Evolutionary conservation across 1,140 invertebrate species (phyloP).

Genomic region (Zelostemma sp.): DNA sequence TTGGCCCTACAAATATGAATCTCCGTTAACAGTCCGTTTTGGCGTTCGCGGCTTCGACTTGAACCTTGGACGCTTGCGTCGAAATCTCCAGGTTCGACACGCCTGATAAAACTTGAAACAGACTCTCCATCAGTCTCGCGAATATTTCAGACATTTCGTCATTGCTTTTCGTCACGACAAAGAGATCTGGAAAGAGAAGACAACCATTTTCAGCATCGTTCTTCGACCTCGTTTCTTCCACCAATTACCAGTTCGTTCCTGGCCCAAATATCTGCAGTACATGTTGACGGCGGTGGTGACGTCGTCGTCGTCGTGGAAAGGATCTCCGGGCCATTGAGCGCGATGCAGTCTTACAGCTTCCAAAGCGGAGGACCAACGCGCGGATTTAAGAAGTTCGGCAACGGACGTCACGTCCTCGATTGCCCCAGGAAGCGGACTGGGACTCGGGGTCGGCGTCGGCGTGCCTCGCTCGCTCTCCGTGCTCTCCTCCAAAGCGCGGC

Average conservation of each 20-base stretch:
- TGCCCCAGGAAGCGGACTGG: slow-evolving; percentile 61
- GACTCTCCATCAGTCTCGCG: slow-evolving; percentile 75
- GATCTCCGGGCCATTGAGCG: slow-evolving; percentile 74
- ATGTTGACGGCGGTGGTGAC: slow-evolving; percentile 79
- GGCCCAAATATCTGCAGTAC: slow-evolving; percentile 78
- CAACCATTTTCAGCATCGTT: too few relatives aligned
- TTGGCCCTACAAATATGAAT: slow-evolving; percentile 13
- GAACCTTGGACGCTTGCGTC: slow-evolving; percentile 57
- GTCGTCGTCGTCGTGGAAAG: slow-evolving; percentile 73
- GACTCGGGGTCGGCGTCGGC: slow-evolving; percentile 71
- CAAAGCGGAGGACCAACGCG: slow-evolving; percentile 76
- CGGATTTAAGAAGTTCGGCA: slow-evolving; percentile 74
- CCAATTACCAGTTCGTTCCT: slow-evolving; percentile 76
- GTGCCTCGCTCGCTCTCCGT: slow-evolving; percentile 73
- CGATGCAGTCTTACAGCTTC: slow-evolving; percentile 75
- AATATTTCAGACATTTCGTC: slow-evolving; percentile 76
- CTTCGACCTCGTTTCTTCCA: too few relatives aligned
- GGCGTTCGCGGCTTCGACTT: slow-evolving; percentile 56
- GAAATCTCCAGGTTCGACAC: slow-evolving; percentile 71
- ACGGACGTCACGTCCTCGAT: slow-evolving; percentile 73
- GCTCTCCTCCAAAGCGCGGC: slow-evolving; percentile 71
- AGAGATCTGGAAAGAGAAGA: slow-evolving; percentile 69
- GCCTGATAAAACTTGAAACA: slow-evolving; percentile 75
- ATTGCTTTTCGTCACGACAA: slow-evolving; percentile 75
- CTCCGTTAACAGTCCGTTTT: slow-evolving; percentile 63